Evolutionary conservation across 2,113 vertebrate species (phyloP), one percentile per base, ranked within the genome.

Genomic region (Variabilichromis moorii): DNA sequence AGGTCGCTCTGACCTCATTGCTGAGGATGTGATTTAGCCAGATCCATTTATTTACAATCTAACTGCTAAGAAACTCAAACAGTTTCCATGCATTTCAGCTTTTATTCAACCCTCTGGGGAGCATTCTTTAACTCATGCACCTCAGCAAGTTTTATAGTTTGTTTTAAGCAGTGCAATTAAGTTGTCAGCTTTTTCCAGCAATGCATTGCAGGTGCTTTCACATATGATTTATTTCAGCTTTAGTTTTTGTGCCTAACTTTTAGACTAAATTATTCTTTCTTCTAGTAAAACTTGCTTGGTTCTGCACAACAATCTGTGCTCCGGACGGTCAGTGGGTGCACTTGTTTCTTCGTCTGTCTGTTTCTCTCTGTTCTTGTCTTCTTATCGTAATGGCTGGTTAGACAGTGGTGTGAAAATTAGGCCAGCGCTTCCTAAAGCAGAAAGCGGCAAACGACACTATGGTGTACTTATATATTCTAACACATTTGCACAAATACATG

Each of bases 361-460:
- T 78, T 78, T 28, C 71, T 78, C 45, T 50, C 45, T 13, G 17
- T 17, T 50, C 42, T 31, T 50, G 16, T 31, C 71, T 31, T 31
- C 9, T 78, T 78, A 50, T n/a, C 28, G 16, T 78, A 78, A 50
- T 17, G 66, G 80, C 78, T 42, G 45, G 12, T 84, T 90, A 50
- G 21, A 81, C 78, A 47, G 42, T n/a, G 88, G 88, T 80, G 86
- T 80, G 91, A 81, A 45, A 91, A 92, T 54, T 47, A 85, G 86
- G 87, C 86, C 86, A 86, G 10, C 3, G 10, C 28, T 57, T 83
- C 85, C 24, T 35, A 81, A 82, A 45, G 78, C 16, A 79, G 40
- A 81, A 87, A 83, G 76, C 66, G 4, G 57, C 87, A 76, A 76
- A 54, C 31, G 21, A 5, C 28, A 11, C 50, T 16, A 16, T 31